Base-by-base conservation (phyloP, 2,113 vertebrate genomes). In the Phycodurus eques region DNA sequence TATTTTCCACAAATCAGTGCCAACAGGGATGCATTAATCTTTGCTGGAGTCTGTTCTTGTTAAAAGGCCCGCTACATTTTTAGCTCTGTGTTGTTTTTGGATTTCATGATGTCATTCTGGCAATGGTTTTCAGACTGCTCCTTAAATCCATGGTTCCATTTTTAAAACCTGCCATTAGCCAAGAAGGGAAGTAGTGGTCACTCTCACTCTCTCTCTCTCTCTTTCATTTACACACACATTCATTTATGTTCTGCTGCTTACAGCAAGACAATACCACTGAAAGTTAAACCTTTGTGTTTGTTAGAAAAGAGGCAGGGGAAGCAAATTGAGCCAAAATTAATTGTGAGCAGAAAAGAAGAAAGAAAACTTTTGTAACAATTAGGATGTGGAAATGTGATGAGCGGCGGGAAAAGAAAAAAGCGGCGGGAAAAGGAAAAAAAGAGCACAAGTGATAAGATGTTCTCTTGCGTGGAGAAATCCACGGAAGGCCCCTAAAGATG, bases 161-260 rank as follows among this genome's bases (percentile, higher is more conserved):
- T 85, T 78, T 84, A 78, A 80, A 89, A 81, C 69, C 76, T 77
- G 73, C 63, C 67, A 84, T 84, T 81, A 81, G 42, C 35, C 67
- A 76, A 74, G 39, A 39, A 56, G 47, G 35, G 78, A 49, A 82
- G 68, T 49, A 76, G 63, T 49, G 53, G 79, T 85, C 74, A 51
- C 10, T 56, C 46, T 35, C 49, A 4, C 22, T 22, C 47, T 56
- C 19, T 46, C 0, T 12, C 33, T 57, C 73, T 13, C 1, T 8
- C 33, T 57, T 67, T 20, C n/a, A 43, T 43, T 22, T 20, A 39
- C 19, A 65, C 19, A 65, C 20, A 65, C 43, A 47, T 47, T 0
- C 31, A 68, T 78, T 86, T 73, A 22, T 17, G 31, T 67, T 70
- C 54, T 8, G 11, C 77, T 13, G n/a, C 20, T 83, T 27, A 1